Evolutionary conservation across 2,888 invertebrate genomes (phyloP), one percentile per base, ranked within the genome.

Genomic region (Lepidochitona cinerea): DNA sequence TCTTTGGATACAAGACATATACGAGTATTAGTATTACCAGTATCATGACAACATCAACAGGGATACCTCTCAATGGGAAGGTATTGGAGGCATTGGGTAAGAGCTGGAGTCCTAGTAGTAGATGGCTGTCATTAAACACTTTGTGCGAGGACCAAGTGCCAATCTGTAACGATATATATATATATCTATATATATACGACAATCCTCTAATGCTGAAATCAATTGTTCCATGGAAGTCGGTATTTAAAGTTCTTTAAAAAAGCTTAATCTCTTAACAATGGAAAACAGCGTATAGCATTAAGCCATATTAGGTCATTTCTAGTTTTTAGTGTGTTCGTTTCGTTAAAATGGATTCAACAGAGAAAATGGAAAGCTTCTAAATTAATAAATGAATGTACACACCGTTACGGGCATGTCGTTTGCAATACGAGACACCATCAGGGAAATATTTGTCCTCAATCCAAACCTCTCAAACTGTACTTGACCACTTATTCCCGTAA

Each of bases 11-110:
- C 18, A 9, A n/a, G n/a, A n/a, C n/a, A n/a, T n/a, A n/a, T n/a
- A n/a, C n/a, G n/a, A n/a, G n/a, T n/a, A n/a, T n/a, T n/a, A n/a
- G n/a, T n/a, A n/a, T 77, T 75, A 87, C 87, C 77, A 85, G 67
- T 59, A 87, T 87, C 75, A 84, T 85, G 37, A 87, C 87, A 26
- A 86, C 83, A 37, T 82, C 75, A 4, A 82, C 86, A 14, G 71
- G 79, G 54, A 86, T 75, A 7, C 85, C 86, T 36, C 77, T 78
- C 6, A 87, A 75, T 1, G 86, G 86, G 72, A 87, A 87, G 0
- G 77, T 77, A 14, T 68, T 71, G 3, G 80, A 66, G 9, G 4
- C 66, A 37, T 66, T 66, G 18, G 66, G 33, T 37, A n/a, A 35
- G 35, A 12, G 35, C 37, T n/a, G 18, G 18, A 36, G 14, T 14